These are phyloP conservation scores for Cynopterus sphinx DNA, from an alignment of 2,797 vertebrate species.

Conservation along the genomic window DNA sequence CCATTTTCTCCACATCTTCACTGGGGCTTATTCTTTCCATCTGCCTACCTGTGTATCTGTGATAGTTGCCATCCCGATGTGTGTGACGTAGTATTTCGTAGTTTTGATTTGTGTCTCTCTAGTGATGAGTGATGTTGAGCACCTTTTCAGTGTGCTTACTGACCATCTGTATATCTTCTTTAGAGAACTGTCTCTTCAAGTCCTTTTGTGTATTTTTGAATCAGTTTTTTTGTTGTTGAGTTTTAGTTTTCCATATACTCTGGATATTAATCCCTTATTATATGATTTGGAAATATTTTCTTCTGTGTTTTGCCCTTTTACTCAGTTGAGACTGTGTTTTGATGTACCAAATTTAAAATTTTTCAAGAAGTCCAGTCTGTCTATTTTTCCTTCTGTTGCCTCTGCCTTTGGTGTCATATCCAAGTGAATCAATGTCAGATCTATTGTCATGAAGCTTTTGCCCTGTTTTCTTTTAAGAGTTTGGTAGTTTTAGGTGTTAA, in stretches of 20 bases:
- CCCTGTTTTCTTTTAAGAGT: not conserved
- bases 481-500: not conserved
- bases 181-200: not conserved
- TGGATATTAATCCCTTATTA: not conserved
- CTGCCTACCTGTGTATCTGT: too few species aligned
- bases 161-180: not conserved
- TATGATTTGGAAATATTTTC: not conserved
- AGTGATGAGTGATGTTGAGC: not conserved
- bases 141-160: not conserved
- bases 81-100: not conserved
- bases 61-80: not conserved
- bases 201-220: not conserved
- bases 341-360: not conserved
- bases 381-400: not conserved
- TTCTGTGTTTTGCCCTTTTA: not conserved
- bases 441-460: not conserved
- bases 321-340: not conserved
- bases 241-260: not conserved
- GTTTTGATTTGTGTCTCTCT: not conserved
- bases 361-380: not conserved
- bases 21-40: not conserved
- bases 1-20: not conserved
- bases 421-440: not conserved
- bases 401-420: not conserved
- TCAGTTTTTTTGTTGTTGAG: not conserved